These are phyloP conservation scores for Miniopterus natalensis DNA, from an alignment of 2,113 vertebrate genomes.

Conservation along the genomic window DNA sequence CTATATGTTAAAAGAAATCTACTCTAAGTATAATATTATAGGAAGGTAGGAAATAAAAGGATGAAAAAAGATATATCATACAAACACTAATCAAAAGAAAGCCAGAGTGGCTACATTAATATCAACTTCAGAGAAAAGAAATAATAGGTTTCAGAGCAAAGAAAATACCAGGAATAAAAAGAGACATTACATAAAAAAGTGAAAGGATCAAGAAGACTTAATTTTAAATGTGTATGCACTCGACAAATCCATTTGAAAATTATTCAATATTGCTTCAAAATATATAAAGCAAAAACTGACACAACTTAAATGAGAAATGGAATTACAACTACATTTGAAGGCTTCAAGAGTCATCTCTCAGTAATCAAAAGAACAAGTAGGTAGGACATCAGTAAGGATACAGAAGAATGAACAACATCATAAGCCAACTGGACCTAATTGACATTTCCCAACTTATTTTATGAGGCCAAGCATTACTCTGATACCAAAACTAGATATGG, in stretches of 20 bases:
- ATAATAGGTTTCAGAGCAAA: not conserved
- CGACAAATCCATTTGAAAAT: not conserved
- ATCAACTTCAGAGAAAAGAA: not conserved
- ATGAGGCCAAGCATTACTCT: not conserved
- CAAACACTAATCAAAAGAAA: conserved; percentile 27
- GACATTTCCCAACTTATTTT: not conserved
- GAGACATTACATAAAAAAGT: not conserved
- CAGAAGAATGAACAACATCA: not conserved
- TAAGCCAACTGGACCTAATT: not conserved
- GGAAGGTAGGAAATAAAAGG: conserved; percentile 37
- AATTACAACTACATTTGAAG: not conserved
- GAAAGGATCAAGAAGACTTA: not conserved
- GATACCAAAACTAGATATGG: conserved; percentile 1
- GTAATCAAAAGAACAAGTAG: not conserved
- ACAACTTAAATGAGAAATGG: not conserved
- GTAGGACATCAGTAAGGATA: not conserved
- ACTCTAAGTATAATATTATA: not conserved
- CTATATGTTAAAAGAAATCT: not conserved
- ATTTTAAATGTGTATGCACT: not conserved
- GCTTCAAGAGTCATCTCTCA: not conserved
- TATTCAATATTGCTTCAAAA: not conserved
- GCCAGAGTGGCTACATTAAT: not conserved
- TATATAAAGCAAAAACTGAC: not conserved
- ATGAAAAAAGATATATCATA: not conserved
- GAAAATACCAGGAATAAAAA: not conserved